A percentile compares a stretch with the other conserved stretches of the same genome.
Evolutionary conservation across 2,888 invertebrate genomes (phyloP).

Genomic region (Lochmaea crataegi): DNA sequence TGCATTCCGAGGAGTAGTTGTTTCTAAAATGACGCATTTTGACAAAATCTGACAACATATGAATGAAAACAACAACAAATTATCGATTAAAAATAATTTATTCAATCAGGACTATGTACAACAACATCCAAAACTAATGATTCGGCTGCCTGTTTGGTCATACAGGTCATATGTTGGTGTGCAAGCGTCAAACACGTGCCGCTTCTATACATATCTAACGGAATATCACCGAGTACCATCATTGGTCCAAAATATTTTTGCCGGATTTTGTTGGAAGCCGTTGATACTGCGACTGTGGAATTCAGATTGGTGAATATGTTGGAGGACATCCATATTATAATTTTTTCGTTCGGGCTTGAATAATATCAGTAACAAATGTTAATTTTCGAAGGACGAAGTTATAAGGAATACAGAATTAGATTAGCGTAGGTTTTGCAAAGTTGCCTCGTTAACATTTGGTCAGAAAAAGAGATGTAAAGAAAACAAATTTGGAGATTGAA

Average conservation of each 20-base stretch:
- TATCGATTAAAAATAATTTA: not conserved
- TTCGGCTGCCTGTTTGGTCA: conserved; percentile 56
- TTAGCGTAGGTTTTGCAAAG: no score
- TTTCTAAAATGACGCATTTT: no score
- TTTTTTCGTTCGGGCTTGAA: conserved; percentile 50
- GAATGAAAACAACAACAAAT: not conserved
- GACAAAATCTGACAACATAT: no score
- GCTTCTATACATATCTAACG: conserved; percentile 53
- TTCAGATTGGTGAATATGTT: conserved; percentile 56
- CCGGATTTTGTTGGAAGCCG: conserved; percentile 56
- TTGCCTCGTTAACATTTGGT: no score
- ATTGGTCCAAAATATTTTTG: conserved; percentile 60
- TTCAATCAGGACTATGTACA: conserved; percentile 53
- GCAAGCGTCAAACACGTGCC: conserved; percentile 58
- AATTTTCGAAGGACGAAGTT: not conserved
- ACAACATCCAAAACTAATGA: conserved; percentile 58
- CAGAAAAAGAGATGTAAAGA: no score
- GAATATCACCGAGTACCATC: conserved; percentile 53
- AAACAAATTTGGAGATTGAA: no score
- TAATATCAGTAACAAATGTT: conserved; percentile 30
- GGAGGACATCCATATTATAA: conserved; percentile 60
- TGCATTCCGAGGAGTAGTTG: no score
- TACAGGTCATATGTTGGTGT: conserved; percentile 54
- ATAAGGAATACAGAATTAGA: no score
- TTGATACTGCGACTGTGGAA: conserved; percentile 60